Evolutionary conservation across 2,888 invertebrate species (phyloP), one percentile per base, ranked within the genome.

Genomic region (Ochropleura plecta): DNA sequence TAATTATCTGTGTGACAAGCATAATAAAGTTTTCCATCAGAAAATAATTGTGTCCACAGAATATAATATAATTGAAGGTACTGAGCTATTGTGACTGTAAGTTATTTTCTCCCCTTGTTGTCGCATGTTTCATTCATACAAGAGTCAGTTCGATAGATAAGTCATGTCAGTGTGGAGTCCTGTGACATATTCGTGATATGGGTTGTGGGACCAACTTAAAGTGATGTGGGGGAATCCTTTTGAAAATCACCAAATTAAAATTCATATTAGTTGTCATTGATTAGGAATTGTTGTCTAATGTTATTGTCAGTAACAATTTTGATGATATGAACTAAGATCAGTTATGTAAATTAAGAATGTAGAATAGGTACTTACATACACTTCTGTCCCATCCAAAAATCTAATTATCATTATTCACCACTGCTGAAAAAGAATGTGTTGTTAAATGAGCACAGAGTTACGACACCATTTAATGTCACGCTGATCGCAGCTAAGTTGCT

Each of bases 161-260:
- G 57, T 64, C n/a, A 51, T n/a, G 63, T 71, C 51, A 71, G 42
- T 64, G 60, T 48, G 51, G 46, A 76, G 5, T n/a, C 3, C 18
- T 40, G 30, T 64, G 81, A 57, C 77, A 81, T 62, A 40, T 44
- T 8, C 64, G 59, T 76, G 81, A 76, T 70, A 66, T 57, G 62
- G 76, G 76, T 70, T 67, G 30, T 12, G 14, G 30, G 53, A 81
- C 65, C 14, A 69, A 62, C 46, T 49, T 49, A 9, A 68, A 46
- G 16, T n/a, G n/a, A n/a, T n/a, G n/a, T 49, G 12, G 65, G 20
- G 12, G 42, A 69, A 68, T 59, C 68, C 48, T 63, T 64, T 57
- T 67, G 57, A 59, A 73, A 63, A 63, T 44, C 9, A 44, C 16
- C 20, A 57, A 64, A 57, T 77, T 51, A 51, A 20, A 48, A 16